Base-by-base conservation (phyloP, 2,797 vertebrate species). In the Eulemur mongoz region DNA sequence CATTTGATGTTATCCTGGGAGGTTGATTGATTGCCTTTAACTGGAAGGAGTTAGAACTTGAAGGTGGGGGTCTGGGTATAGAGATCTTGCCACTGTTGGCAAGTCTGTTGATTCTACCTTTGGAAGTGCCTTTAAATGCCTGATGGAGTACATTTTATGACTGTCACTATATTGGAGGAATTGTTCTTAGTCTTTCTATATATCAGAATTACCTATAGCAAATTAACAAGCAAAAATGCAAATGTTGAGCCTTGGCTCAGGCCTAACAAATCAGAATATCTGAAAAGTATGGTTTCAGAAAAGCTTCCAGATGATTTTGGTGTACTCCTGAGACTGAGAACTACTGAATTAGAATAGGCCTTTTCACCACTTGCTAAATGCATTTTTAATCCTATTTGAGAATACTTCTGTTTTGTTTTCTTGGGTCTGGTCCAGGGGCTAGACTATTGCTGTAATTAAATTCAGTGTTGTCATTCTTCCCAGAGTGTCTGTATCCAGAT, bases 201-300 rank as follows among this genome's bases (percentile, higher is more conserved):
- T 48, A 85, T 89, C 48, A 78, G 75, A 94, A 82, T 82, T 43
- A 79, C 50, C 32, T 79, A 10, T 57, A 86, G 22, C 30, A 95
- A 73, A 61, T 86, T 95, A 67, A 84, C 30, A 84, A 82, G 61
- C 69, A 89, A 92, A 92, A 83, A 79, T 92, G 52, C 50, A 86
- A 73, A 70, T 81, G 14, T 72, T 10, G 11, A 63, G 17, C 7
- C 5, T 87, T 93, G 32, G 38, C 40, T 92, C 67, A 40, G 69
- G 15, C 43, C 65, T 88, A 61, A 50, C 52, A 75, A 54, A 75
- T 73, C 45, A 50, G 57, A 83, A 73, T 38, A 63, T 59, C 23
- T 73, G 57, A 61, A 61, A 70, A 57, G 20, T 61, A 38, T 73
- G 35, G 25, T 69, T 59, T 38, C 52, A 32, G 45, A 59, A 48